Percentiles rank a stretch among this genome's conserved stretches.
These are phyloP conservation scores for Fregata magnificens DNA, from an alignment of 2,113 vertebrate genomes.

Conservation along the genomic window DNA sequence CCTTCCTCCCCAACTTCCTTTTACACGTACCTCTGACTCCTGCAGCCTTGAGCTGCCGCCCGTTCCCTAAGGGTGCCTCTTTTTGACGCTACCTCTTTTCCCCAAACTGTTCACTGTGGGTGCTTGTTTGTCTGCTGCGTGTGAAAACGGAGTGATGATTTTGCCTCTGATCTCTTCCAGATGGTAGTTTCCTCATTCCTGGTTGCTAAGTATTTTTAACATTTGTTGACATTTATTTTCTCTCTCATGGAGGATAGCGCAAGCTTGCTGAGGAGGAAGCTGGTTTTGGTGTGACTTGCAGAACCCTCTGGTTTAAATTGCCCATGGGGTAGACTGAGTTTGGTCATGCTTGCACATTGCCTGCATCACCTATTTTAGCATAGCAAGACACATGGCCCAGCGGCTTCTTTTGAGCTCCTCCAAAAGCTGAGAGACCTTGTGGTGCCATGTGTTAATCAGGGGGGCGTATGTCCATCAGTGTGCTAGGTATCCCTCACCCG, in stretches of 20 bases:
- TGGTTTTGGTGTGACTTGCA: background rate
- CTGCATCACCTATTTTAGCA: background rate
- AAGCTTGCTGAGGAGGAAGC: background rate
- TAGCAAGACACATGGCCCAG: background rate
- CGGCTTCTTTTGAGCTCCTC: background rate
- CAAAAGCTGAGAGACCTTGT: background rate
- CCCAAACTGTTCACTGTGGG: background rate
- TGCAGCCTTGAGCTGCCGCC: background rate
- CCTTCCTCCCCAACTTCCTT: background rate
- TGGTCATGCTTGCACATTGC: background rate
- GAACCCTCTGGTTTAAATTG: background rate
- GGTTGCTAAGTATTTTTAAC: background rate
- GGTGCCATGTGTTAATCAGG: background rate
- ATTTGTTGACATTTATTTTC: background rate
- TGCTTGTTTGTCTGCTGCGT: background rate
- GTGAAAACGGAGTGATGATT: background rate
- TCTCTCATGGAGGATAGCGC: background rate
- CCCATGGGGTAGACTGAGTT: background rate
- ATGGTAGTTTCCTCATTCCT: background rate
- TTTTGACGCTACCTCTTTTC: background rate
- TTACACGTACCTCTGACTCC: rapidly evolving
- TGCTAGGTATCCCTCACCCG: background rate
- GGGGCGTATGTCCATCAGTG: background rate
- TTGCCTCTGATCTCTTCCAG: slow-evolving; percentile 25
- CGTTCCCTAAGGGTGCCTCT: background rate